phyloP scores from a whole-genome alignment of 2,888 invertebrate species.

The Parapristionchus giblindavisi region DNA sequence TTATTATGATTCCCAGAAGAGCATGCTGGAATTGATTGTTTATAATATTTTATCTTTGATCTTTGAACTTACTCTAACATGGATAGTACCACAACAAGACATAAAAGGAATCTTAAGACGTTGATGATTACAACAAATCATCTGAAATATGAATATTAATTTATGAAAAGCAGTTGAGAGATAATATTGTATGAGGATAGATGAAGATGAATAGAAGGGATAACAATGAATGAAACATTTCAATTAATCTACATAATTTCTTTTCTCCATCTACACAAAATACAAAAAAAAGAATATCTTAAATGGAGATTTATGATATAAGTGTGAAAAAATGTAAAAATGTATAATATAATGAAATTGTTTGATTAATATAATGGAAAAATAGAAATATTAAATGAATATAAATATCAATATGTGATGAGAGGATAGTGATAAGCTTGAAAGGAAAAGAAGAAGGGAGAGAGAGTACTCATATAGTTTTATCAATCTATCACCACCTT shows the following conservation, averaged over 20 bases:
- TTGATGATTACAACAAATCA: too few species aligned
- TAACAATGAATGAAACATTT: background rate
- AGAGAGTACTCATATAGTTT: too few species aligned
- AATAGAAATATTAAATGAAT: too few species aligned
- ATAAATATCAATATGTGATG: too few species aligned
- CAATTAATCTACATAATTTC: too few species aligned
- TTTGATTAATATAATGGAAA: too few species aligned
- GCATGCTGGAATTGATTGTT: constrained; percentile 16
- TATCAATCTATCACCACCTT: too few species aligned
- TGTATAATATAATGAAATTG: background rate
- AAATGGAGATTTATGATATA: too few species aligned
- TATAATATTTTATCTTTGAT: background rate
- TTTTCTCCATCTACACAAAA: too few species aligned
- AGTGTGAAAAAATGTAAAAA: background rate
- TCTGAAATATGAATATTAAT: background rate
- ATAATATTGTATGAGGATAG: background rate
- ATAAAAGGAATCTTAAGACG: constrained; percentile 27
- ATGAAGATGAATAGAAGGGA: background rate
- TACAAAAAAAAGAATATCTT: too few species aligned
- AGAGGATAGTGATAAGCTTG: too few species aligned
- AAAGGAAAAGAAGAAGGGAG: too few species aligned
- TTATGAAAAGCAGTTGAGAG: background rate
- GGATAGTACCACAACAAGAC: constrained; percentile 14
- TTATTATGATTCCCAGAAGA: background rate
- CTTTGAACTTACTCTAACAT: constrained; percentile 4